Evolutionary conservation across 2,113 vertebrate genomes (phyloP), one percentile per base, ranked within the genome.

Genomic region (Rousettus leschenaultii): DNA sequence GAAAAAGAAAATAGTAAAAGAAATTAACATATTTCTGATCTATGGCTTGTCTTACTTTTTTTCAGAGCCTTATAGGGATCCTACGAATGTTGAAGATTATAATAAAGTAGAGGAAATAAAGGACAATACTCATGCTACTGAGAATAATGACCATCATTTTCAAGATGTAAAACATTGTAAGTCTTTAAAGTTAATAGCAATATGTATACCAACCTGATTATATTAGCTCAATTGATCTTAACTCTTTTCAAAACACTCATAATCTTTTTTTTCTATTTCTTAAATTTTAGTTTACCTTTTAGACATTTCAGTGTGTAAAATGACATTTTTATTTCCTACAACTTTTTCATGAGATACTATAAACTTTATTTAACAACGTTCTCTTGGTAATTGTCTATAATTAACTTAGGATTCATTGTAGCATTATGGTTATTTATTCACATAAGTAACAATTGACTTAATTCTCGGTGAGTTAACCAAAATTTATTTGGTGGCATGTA

Each of bases 141-240:
- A 94, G 45, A 93, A 97, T 86, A 89, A 3, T 61, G 73, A 28
- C 4, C 43, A 96, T 78, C 13, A 82, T 74, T 97, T 43, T 43
- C 95, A 74, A 97, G 92, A 95, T 28, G 55, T 70, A 73, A 96
- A 95, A 74, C 33, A 97, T n/a, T 97, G 97, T 98, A 91, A 95
- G 96, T 90, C 26, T 95, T 95, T 94, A 77, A 87, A 93, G 30
- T 84, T 86, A 61, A 93, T 53, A 75, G 45, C 26, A 75, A 59
- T 71, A 24, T 30, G 70, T 82, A 66, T 63, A 63, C 2, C 89
- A 87, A 84, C 4, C 15, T 89, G 22, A 45, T 94, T 80, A 18
- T 26, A 43, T 28, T 24, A 4, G 18, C 75, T 91, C 84, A 35
- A 38, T 86, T 82, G 75, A 59, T 48, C 18, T 77, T 85, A 91